phyloP scores from a whole-genome alignment of 2,113 vertebrate species.

The Alexandromys fortis region DNA sequence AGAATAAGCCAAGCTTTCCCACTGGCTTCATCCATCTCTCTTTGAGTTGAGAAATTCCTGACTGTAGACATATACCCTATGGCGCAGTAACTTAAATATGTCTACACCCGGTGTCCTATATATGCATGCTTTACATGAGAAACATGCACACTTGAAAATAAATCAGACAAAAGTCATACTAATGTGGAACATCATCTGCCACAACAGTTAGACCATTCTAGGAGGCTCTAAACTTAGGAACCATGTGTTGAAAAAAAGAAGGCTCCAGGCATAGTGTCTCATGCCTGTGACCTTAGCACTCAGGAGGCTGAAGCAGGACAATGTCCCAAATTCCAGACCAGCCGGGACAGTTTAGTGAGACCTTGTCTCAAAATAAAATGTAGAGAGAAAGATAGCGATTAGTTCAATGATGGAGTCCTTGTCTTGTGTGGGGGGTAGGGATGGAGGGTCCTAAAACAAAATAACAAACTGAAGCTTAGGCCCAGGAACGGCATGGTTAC shows the following conservation, averaged over 20 bases:
- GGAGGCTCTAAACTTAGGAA: neutral
- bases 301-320: neutral
- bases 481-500: neutral
- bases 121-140: slow-evolving; percentile 23
- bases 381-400: neutral
- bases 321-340: neutral
- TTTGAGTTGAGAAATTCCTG: neutral
- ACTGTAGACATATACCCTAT: neutral
- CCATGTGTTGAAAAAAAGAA: neutral
- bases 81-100: neutral
- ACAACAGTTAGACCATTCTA: neutral
- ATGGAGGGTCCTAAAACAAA: neutral
- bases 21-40: neutral
- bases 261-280: neutral
- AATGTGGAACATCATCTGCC: slow-evolving; percentile 8
- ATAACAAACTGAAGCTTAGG: neutral
- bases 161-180: neutral
- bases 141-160: slow-evolving; percentile 21
- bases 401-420: neutral
- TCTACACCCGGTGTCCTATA: neutral
- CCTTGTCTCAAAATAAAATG: neutral
- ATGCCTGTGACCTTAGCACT: neutral
- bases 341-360: neutral
- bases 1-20: neutral
- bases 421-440: too few relatives aligned